phyloP scores from a whole-genome alignment of 2,797 vertebrate genomes.

The Hafferia zeledoni region DNA sequence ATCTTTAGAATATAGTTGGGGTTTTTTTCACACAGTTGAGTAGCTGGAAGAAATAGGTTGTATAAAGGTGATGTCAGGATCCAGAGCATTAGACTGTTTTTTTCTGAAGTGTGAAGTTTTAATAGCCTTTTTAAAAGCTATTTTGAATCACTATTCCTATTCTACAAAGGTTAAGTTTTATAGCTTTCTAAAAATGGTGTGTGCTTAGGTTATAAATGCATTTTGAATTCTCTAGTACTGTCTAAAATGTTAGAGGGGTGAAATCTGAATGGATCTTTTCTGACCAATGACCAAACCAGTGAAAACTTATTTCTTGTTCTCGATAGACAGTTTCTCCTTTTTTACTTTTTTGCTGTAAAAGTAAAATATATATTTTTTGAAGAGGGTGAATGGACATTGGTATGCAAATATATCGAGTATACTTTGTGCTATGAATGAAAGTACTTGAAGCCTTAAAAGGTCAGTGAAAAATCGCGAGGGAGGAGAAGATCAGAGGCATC shows the following conservation, averaged over 20 bases:
- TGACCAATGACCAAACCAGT: background rate
- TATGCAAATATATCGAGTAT: background rate
- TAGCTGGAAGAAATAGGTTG: background rate
- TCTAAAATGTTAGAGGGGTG: background rate
- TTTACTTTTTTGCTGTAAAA: background rate
- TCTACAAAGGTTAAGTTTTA: constrained; percentile 43
- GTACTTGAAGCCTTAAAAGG: background rate
- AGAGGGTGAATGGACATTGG: background rate
- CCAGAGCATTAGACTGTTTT: background rate
- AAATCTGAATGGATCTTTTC: background rate
- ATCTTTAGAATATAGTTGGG: background rate
- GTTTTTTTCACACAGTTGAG: background rate
- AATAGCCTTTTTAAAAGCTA: constrained; percentile 28
- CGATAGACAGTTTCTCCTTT: background rate
- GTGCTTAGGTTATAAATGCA: background rate
- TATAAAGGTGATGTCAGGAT: background rate
- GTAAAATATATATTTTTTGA: background rate
- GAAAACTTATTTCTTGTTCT: background rate
- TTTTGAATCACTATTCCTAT: background rate
- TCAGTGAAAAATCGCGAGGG: background rate
- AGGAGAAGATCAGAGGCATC: background rate
- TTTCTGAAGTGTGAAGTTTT: background rate
- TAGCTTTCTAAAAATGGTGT: background rate
- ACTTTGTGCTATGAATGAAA: background rate
- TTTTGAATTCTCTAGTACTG: background rate